These are phyloP conservation scores for Caenorhabditis angaria DNA, from an alignment of 2,888 invertebrate genomes.

Conservation along the genomic window DNA sequence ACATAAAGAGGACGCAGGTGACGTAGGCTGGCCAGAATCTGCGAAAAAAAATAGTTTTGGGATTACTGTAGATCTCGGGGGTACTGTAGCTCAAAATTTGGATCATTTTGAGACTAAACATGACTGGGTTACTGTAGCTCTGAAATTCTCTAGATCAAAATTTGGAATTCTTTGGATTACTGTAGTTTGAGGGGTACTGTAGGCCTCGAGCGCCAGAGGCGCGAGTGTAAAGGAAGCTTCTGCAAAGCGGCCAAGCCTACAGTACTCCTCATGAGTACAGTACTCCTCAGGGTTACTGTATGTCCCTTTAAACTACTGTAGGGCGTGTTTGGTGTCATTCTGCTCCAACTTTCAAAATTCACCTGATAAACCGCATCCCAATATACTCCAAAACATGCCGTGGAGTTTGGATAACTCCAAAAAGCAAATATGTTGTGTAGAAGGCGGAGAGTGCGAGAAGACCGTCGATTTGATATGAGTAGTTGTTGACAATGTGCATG, in stretches of 20 bases:
- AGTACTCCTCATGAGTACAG: no score
- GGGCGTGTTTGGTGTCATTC: neutral
- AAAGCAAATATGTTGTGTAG: conserved; percentile 56
- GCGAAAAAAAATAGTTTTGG: conserved; percentile 7
- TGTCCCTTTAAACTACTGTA: no score
- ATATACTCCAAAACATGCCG: conserved; percentile 32
- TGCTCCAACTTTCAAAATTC: neutral
- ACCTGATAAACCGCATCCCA: conserved; percentile 40
- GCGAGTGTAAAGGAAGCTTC: no score
- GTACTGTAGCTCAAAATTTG: neutral
- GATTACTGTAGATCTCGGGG: neutral
- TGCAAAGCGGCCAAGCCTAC: no score
- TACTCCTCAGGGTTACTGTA: no score
- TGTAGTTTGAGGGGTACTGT: no score
- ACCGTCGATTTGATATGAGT: conserved; percentile 50
- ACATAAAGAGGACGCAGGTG: conserved; percentile 62
- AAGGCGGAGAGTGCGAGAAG: conserved; percentile 65
- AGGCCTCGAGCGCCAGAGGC: no score
- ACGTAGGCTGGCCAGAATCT: conserved; percentile 69
- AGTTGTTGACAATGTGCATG: conserved; percentile 67
- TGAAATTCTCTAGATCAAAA: no score
- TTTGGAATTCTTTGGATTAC: no score
- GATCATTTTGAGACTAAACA: no score
- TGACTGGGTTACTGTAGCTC: no score
- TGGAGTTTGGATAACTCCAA: conserved; percentile 28